phyloP scores from a whole-genome alignment of 2,888 invertebrate genomes.

The Mycogona germanica region DNA sequence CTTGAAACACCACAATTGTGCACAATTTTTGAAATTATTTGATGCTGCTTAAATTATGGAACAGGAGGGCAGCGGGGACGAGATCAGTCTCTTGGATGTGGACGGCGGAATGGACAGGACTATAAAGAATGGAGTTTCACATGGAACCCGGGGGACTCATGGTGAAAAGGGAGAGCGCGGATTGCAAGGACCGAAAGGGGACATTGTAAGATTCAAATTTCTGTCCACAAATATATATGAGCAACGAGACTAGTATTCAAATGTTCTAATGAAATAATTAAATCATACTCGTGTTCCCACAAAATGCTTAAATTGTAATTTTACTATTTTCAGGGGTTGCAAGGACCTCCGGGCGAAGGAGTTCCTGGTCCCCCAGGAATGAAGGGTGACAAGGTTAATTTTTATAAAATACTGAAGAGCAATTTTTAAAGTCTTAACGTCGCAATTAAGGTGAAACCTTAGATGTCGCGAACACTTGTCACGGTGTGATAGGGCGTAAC shows the following conservation, averaged over 20 bases:
- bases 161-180: neutral
- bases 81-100: too few species aligned
- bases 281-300: too few species aligned
- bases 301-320: neutral
- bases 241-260: too few species aligned
- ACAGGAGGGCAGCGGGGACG: neutral
- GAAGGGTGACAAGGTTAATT: neutral
- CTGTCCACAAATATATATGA: neutral
- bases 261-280: too few species aligned
- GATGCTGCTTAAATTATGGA: neutral
- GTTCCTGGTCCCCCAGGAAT: neutral
- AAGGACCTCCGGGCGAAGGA: neutral
- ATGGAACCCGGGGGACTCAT: neutral
- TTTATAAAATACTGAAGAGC: too few species aligned
- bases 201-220: constrained; percentile 3
- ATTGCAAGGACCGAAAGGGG: constrained; percentile 11
- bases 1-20: neutral
- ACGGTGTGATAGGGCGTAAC: too few species aligned
- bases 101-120: neutral
- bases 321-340: constrained; percentile 4
- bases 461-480: too few species aligned
- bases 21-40: neutral
- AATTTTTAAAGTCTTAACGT: too few species aligned
- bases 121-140: neutral
- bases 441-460: too few species aligned